phyloP scores from a whole-genome alignment of 2,888 invertebrate species.

The Campopleginae sp. region DNA sequence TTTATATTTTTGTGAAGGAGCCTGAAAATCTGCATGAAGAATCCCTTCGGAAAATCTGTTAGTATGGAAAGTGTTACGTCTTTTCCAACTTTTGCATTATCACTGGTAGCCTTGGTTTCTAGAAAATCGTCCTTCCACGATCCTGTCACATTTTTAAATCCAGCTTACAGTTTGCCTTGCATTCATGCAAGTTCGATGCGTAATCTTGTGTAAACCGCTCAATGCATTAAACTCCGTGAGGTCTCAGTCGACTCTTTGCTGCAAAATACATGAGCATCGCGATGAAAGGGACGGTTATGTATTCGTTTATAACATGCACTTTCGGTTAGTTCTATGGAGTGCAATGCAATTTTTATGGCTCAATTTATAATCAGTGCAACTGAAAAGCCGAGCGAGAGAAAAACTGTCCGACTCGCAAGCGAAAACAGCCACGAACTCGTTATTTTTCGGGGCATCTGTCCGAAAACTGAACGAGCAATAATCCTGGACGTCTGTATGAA shows the following conservation, averaged over 20 bases:
- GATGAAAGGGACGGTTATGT: neutral
- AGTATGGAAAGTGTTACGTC: neutral
- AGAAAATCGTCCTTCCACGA: neutral
- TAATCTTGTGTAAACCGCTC: constrained; percentile 12
- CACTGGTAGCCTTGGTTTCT: neutral
- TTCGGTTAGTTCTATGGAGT: neutral
- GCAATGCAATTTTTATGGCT: neutral
- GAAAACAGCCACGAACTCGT: no score
- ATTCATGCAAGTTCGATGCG: neutral
- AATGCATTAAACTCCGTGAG: neutral
- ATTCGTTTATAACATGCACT: neutral
- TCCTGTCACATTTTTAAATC: neutral
- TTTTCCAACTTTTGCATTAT: neutral
- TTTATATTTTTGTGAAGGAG: neutral
- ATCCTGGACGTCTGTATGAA: neutral
- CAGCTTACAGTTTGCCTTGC: neutral
- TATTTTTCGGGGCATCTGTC: no score
- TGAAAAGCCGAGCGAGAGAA: no score
- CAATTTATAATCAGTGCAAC: neutral
- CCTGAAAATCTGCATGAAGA: neutral
- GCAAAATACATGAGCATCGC: neutral
- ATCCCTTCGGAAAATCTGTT: neutral
- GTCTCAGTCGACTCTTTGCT: neutral
- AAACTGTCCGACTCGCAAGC: no score
- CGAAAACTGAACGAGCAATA: no score